Evolutionary conservation across 2,797 vertebrate species (phyloP).

Genomic region (Arrhamphus sclerolepis): DNA sequence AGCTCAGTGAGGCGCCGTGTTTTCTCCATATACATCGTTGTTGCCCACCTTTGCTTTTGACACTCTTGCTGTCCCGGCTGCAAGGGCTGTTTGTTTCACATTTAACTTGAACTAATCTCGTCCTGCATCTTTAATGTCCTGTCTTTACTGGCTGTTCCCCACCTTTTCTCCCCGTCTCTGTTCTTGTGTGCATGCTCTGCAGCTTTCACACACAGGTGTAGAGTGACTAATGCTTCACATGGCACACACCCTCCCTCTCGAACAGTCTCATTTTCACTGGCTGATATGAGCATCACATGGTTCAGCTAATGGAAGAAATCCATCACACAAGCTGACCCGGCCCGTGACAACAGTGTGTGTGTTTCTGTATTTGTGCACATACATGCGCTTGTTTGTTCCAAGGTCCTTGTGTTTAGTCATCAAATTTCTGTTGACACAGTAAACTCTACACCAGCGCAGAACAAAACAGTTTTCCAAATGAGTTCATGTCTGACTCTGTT

Average conservation of each 20-base stretch:
- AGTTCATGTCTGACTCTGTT: conserved; percentile 1
- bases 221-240: conserved; percentile 38
- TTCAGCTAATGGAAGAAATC: conserved; percentile 57
- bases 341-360: conserved; percentile 49
- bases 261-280: conserved; percentile 57
- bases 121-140: neutral
- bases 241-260: conserved; percentile 56
- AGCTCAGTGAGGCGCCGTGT: no score
- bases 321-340: conserved; percentile 53
- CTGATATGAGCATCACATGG: conserved; percentile 63
- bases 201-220: conserved; percentile 59
- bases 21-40: no score
- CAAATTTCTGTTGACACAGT: conserved; percentile 74
- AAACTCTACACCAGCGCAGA: conserved; percentile 54
- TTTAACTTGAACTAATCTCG: neutral
- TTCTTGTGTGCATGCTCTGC: conserved; percentile 21
- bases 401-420: conserved; percentile 66
- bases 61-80: no score
- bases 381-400: conserved; percentile 34
- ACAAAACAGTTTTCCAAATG: conserved; percentile 44
- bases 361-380: conserved; percentile 13
- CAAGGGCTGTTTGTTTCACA: neutral
- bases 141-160: conserved; percentile 2
- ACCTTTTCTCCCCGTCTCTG: conserved; percentile 26
- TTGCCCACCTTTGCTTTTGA: no score